Conservation (phyloP, 1,140 invertebrate species). For the Hyles vespertilio region DNA sequence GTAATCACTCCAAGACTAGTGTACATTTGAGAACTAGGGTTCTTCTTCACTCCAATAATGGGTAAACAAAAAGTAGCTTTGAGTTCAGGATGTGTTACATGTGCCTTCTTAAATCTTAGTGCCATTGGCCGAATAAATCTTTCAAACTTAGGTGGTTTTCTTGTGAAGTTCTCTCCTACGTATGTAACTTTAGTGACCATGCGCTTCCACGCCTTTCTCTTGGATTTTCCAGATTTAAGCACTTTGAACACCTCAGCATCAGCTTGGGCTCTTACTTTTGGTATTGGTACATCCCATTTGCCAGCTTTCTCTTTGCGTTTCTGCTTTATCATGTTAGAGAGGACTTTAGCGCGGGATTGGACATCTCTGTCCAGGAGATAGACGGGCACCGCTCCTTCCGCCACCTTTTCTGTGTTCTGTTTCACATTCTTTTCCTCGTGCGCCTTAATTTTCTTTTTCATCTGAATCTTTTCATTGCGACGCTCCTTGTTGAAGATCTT, state of each 20-base stretch:
- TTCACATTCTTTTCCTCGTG: constrained; percentile 95
- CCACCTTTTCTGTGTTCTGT: constrained; percentile 87
- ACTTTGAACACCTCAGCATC: constrained; percentile 99
- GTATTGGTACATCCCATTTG: constrained; percentile 99
- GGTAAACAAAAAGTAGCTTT: constrained; percentile 99
- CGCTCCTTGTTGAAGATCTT: constrained; percentile 98
- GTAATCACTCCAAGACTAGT: constrained; percentile 99
- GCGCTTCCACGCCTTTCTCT: constrained; percentile 98
- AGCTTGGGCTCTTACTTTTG: constrained; percentile 98
- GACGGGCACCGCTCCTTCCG: constrained; percentile 95
- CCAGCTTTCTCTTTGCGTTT: constrained; percentile 99
- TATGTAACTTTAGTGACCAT: constrained; percentile 99
- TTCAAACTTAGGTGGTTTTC: constrained; percentile 99
- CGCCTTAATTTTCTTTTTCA: constrained; percentile 97
- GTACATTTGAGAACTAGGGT: constrained; percentile 98
- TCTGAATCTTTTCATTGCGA: constrained; percentile 98
- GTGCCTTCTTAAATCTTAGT: constrained; percentile 95
- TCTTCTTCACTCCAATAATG: constrained; percentile 99
- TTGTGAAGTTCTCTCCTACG: constrained; percentile 98
- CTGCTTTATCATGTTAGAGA: constrained; percentile 99
- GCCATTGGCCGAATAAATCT: constrained; percentile 99
- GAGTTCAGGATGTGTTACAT: constrained; percentile 99
- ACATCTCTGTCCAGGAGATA: constrained; percentile 98
- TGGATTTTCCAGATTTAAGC: constrained; percentile 95
- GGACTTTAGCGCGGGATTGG: constrained; percentile 94